phyloP scores from a whole-genome alignment of 2,113 vertebrate species.

The Stigmatopora nigra region DNA sequence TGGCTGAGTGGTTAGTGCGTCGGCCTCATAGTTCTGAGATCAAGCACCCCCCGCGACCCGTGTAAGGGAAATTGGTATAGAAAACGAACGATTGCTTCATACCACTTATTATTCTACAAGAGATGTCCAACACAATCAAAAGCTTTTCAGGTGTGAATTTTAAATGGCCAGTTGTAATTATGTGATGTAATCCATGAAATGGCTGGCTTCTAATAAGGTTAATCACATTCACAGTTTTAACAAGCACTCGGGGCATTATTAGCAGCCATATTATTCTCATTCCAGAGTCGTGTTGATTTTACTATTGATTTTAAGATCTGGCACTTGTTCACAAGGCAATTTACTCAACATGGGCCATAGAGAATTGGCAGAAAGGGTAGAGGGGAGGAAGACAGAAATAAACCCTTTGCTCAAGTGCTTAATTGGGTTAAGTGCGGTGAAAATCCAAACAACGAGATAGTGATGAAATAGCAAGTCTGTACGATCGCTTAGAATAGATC shows the following conservation, averaged over 20 bases:
- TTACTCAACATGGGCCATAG: conserved; percentile 20
- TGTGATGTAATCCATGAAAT: conserved; percentile 47
- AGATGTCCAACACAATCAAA: conserved; percentile 25
- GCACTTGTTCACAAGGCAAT: conserved; percentile 36
- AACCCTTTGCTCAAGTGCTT: conserved; percentile 1
- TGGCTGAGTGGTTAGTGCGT: no score
- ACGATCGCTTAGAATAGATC: conserved; percentile 19
- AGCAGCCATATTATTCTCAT: conserved; percentile 36
- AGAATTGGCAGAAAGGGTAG: conserved; percentile 26
- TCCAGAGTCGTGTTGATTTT: conserved; percentile 53
- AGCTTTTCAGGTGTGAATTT: conserved; percentile 14
- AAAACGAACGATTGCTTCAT: no score
- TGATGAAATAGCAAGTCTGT: background rate
- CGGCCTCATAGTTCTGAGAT: no score
- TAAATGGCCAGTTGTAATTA: conserved; percentile 33
- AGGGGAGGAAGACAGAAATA: conserved; percentile 6
- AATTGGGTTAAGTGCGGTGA: background rate
- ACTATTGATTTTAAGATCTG: conserved; percentile 52
- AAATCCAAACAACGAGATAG: background rate
- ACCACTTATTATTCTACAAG: conserved; percentile 6
- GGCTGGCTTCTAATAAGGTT: conserved; percentile 40
- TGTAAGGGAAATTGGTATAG: no score
- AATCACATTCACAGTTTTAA: conserved; percentile 49
- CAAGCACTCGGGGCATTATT: conserved; percentile 51
- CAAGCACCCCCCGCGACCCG: no score